phyloP scores from a whole-genome alignment of 2,113 vertebrate genomes.

The Orthonyx spaldingii region DNA sequence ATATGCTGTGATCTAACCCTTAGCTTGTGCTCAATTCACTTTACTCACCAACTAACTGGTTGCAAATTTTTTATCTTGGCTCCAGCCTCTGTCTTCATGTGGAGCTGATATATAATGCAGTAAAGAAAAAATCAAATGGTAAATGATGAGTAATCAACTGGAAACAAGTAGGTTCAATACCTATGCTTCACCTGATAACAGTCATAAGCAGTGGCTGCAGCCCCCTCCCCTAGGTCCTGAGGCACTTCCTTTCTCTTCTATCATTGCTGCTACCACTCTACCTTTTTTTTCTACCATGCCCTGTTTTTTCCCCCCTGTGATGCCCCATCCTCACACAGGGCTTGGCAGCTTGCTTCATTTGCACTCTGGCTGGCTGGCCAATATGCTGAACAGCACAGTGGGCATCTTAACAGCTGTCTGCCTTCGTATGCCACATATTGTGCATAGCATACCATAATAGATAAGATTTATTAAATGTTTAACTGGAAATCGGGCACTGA shows the following conservation, averaged over 20 bases:
- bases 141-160: background rate
- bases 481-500: constrained; percentile 9
- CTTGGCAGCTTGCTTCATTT: background rate
- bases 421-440: background rate
- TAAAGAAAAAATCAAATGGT: background rate
- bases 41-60: background rate
- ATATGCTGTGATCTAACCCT: background rate
- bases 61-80: background rate
- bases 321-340: background rate
- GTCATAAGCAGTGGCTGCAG: background rate
- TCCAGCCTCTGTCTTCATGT: background rate
- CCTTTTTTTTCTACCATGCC: background rate
- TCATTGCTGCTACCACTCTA: background rate
- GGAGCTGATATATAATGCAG: background rate
- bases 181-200: background rate
- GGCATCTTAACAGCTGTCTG: background rate
- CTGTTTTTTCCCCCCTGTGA: background rate
- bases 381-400: background rate
- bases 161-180: background rate
- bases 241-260: background rate
- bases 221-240: background rate
- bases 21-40: background rate
- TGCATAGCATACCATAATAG: background rate
- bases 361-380: background rate
- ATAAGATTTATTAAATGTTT: constrained; percentile 9